Conservation (phyloP, 1,140 invertebrate genomes). For the Eupristina koningsbergeri region DNA sequence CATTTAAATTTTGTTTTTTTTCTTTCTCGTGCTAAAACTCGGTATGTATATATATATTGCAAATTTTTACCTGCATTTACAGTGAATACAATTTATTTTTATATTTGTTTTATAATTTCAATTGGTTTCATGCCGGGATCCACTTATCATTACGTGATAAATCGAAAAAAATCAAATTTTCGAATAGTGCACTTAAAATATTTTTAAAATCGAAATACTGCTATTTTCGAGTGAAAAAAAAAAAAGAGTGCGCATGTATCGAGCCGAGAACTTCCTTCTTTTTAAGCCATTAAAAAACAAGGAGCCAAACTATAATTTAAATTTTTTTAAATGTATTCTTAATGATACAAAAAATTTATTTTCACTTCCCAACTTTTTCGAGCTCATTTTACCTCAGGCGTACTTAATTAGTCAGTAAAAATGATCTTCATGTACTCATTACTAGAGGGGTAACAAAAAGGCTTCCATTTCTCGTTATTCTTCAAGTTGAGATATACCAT, state of each 20-base stretch:
- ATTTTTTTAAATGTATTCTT: constrained; percentile 6
- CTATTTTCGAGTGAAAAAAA: not conserved
- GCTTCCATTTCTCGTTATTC: constrained; percentile 16
- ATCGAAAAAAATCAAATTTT: not conserved
- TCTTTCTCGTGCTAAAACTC: no score
- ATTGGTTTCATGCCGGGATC: no score
- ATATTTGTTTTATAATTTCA: no score
- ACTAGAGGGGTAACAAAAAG: constrained; percentile 18
- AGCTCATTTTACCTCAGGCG: not conserved
- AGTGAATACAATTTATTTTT: no score
- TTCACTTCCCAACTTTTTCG: constrained; percentile 3
- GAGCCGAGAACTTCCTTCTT: not conserved
- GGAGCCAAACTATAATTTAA: not conserved
- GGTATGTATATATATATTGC: no score
- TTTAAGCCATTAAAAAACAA: not conserved
- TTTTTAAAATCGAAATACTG: not conserved
- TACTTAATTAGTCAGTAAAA: constrained; percentile 22
- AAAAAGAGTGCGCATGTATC: not conserved
- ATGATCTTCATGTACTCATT: constrained; percentile 18
- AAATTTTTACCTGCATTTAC: no score
- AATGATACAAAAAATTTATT: constrained; percentile 13
- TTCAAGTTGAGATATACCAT: constrained; percentile 13
- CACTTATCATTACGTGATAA: not conserved
- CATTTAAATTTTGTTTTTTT: no score
- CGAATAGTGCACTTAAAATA: not conserved